phyloP scores from a whole-genome alignment of 1,140 invertebrate species.

The Trachelipus rathkii region DNA sequence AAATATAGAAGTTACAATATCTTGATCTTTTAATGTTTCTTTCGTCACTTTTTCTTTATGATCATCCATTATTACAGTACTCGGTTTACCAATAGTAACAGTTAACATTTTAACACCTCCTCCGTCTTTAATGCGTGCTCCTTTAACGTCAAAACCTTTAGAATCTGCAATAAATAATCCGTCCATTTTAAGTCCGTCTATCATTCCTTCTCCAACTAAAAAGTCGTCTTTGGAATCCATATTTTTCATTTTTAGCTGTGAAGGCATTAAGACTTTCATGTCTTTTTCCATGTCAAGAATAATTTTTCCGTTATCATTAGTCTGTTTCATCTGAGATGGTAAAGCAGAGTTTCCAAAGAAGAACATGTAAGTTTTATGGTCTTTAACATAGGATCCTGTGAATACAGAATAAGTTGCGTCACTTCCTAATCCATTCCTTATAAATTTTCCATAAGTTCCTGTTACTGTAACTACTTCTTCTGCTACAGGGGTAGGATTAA shows the following conservation, averaged over 20 bases:
- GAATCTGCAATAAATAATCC: conserved; percentile 49
- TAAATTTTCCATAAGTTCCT: conserved; percentile 48
- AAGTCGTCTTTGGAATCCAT: conserved; percentile 30
- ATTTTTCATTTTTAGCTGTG: conserved; percentile 28
- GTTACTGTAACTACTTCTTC: conserved; percentile 47
- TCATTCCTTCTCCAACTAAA: conserved; percentile 38
- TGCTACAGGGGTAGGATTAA: conserved; percentile 30
- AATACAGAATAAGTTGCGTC: conserved; percentile 49
- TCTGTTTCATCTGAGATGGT: conserved; percentile 42
- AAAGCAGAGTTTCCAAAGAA: conserved; percentile 49
- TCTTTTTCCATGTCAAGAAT: conserved; percentile 48
- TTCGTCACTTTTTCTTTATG: background rate
- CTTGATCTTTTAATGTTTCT: background rate
- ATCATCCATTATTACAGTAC: background rate
- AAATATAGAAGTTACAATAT: background rate
- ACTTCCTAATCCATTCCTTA: conserved; percentile 43
- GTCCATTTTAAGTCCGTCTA: conserved; percentile 47
- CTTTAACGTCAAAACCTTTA: conserved; percentile 40
- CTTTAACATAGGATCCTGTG: conserved; percentile 49
- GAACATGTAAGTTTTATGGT: conserved; percentile 49
- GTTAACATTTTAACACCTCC: conserved; percentile 46
- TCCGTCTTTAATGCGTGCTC: conserved; percentile 38
- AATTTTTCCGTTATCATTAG: conserved; percentile 41
- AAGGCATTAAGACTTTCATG: conserved; percentile 46
- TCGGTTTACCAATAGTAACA: conserved; percentile 40